A percentile compares a stretch with the other conserved stretches of the same genome.
Evolutionary conservation across 2,888 invertebrate species (phyloP).

Genomic region (Nasonia oneida): DNA sequence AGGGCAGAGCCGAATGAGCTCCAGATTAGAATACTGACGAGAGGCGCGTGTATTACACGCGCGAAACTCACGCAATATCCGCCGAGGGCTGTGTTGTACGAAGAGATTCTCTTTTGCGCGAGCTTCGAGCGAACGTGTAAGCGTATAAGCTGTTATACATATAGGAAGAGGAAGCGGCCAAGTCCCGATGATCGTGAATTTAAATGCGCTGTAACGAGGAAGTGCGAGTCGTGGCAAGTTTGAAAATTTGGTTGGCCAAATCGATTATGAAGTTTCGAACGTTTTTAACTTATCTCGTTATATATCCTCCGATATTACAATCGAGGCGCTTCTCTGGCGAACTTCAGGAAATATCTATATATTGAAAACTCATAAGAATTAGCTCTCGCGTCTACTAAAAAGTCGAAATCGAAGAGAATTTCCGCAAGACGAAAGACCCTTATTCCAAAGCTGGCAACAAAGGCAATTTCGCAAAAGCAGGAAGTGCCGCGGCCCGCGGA

Average conservation of each 20-base stretch:
- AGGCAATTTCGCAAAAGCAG: constrained; percentile 28
- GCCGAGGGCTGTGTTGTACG: background rate
- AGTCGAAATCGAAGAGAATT: background rate
- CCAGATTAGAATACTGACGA: constrained; percentile 14
- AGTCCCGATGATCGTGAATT: background rate
- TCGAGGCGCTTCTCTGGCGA: background rate
- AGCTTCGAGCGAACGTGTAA: background rate
- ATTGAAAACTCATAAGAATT: too few species aligned
- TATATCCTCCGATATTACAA: background rate
- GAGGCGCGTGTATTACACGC: constrained; percentile 52
- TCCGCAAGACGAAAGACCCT: background rate
- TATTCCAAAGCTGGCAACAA: background rate
- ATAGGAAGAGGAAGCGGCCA: background rate
- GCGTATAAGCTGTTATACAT: too few species aligned
- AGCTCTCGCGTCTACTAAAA: background rate
- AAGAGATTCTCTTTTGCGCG: background rate
- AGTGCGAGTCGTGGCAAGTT: constrained; percentile 28
- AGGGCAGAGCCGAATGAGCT: background rate
- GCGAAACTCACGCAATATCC: constrained; percentile 51
- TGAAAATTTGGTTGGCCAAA: constrained; percentile 6
- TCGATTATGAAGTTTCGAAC: constrained; percentile 33
- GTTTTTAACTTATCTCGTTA: constrained; percentile 28
- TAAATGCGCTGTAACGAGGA: background rate
- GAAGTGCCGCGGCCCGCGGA: background rate
- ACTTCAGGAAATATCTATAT: too few species aligned